Conservation (phyloP, 2,888 invertebrate genomes). For the Ornithoptera priamus region DNA sequence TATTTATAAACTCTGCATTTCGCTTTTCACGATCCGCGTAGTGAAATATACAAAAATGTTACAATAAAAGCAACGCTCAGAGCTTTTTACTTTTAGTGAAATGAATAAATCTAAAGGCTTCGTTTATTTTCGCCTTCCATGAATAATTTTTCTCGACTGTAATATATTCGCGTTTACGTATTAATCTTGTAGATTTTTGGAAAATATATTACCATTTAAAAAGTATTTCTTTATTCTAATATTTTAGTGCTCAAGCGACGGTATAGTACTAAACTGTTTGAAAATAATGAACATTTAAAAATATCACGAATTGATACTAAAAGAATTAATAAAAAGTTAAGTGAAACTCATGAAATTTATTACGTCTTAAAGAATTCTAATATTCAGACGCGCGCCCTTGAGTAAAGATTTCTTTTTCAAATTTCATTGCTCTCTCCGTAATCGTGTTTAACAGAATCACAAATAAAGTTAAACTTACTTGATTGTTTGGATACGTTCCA, state of each 20-base stretch:
- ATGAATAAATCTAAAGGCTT: slow-evolving; percentile 14
- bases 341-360: neutral
- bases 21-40: slow-evolving; percentile 8
- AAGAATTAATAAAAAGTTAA: neutral
- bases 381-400: neutral
- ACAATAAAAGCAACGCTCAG: slow-evolving; percentile 10
- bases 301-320: neutral
- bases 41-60: slow-evolving; percentile 4
- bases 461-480: slow-evolving; percentile 77
- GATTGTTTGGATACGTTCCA: slow-evolving; percentile 96
- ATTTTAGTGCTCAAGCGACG: too few relatives aligned
- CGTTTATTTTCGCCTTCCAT: slow-evolving; percentile 10
- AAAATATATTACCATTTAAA: neutral
- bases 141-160: slow-evolving; percentile 10
- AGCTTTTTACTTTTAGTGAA: slow-evolving; percentile 12
- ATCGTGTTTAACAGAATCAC: neutral
- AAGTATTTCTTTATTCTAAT: neutral
- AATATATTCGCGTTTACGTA: slow-evolving; percentile 7
- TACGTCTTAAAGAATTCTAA: neutral
- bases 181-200: slow-evolving; percentile 4
- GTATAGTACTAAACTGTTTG: too few relatives aligned
- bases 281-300: too few relatives aligned
- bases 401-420: neutral
- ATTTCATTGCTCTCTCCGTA: neutral
- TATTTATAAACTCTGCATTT: slow-evolving; percentile 15